Base-by-base conservation (phyloP, 2,113 vertebrate species). In the Delphinus delphis region DNA sequence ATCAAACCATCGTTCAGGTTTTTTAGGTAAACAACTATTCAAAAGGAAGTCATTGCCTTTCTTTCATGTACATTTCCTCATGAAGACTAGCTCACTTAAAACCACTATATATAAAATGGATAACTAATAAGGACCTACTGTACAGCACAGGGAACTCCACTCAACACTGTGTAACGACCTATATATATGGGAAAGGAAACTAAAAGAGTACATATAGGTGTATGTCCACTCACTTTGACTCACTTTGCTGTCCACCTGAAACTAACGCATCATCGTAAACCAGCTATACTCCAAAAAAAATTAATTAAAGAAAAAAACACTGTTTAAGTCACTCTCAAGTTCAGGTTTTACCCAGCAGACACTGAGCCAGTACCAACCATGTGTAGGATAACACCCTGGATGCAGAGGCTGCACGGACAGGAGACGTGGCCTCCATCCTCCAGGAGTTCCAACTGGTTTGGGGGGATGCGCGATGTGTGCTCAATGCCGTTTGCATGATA, bases 281-380 rank as follows among this genome's bases (percentile, higher is more conserved):
- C 44, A 77, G 20, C 47, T 33, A 50, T 20, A 53, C 9, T 50
- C 47, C 17, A 77, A 77, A 77, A 33, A 11, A 33, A 3, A 28
- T 33, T 9, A 76, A 50, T 58, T 58, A 20, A 47, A 73, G 20
- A 33, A 10, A 76, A 28, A 77, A 33, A 76, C 53, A 71, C 62
- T 88, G 8, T 53, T 28, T 85, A 70, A 90, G 68, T 73, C 33
- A 67, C 28, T 55, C 50, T 47, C 23, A 89, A 83, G 84, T 58
- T 77, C 50, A 74, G 79, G 73, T 85, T 92, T 74, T 93, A 88
- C 85, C 50, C 68, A 91, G 47, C 10, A 88, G 71, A 82, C 23
- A 38, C 21, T 77, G 76, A 91, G n/a, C 67, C 76, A 86, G n/a
- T 38, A n/a, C n/a, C 31, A n/a, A 23, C n/a, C 50, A 15, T 0